Evolutionary conservation across 53 echinoderm and acorn worm genomes (phyloP), one percentile per base, ranked within the genome.

Genomic region (Crossaster papposus): DNA sequence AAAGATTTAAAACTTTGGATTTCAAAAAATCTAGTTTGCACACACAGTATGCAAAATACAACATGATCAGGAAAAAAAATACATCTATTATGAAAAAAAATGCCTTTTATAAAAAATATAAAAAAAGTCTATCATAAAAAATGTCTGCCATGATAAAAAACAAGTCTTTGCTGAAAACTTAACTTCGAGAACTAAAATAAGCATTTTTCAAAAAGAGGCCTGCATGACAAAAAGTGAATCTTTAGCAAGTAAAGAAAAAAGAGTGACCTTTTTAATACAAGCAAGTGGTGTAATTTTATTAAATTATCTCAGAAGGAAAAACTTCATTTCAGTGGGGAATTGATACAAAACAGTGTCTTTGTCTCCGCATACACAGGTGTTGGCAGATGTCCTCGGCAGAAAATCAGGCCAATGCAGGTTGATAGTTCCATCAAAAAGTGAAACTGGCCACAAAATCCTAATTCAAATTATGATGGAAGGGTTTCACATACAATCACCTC

Each of bases 371-470:
- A n/a, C 44, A 44, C 44, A 44, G 9, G 44, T 44, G 44, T 44
- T 44, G 44, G 44, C 44, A 44, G 44, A 44, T 44, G 14, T 58
- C 22, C 22, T 58, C 58, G 3, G 22, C 15, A 20, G 17, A 58
- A 54, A 55, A 29, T 26, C n/a, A 80, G 32, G 64, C 50, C 72
- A 84, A 84, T 20, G 30, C 0, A 26, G 72, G 73, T 84, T 84
- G 84, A 84, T 50, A 28, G 51, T 36, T 84, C 65, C 20, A 38
- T 70, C 82, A 35, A 64, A 17, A 18, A 12, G 64, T 23, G 68
- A 65, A 68, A 82, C 68, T 70, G 68, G 82, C 82, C 68, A 82
- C 64, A 23, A 82, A 65, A 68, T 37, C 82, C 15, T n/a, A 68
- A 64, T 17, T 51, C 52, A 17, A 84, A 72, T 72, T 73, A 72